A percentile compares a stretch with the other conserved stretches of the same genome.
Conservation (phyloP, 2,888 invertebrate genomes). For the Acholoe squamosa region DNA sequence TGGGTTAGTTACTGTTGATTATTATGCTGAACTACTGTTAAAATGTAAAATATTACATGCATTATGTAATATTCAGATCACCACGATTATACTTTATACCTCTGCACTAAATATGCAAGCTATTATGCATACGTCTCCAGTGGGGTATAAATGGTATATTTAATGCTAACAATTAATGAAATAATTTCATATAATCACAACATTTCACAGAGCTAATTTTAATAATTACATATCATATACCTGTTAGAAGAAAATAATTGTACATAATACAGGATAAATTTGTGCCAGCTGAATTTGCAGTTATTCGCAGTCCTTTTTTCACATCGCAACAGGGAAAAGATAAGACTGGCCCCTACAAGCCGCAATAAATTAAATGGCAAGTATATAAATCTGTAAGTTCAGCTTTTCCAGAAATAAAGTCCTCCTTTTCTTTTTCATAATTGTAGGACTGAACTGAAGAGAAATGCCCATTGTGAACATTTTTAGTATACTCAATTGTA, state of each 20-base stretch:
- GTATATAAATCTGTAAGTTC: slow-evolving; percentile 50
- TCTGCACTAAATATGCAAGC: slow-evolving; percentile 22
- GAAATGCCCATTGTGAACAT: too few relatives aligned
- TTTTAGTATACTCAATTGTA: too few relatives aligned
- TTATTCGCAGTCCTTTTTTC: background rate
- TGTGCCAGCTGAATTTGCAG: background rate
- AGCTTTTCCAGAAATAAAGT: background rate
- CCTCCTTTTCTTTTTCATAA: background rate
- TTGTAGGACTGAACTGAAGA: background rate
- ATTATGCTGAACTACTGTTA: slow-evolving; percentile 22
- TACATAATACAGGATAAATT: background rate
- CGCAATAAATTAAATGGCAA: slow-evolving; percentile 52
- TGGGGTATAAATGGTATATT: background rate
- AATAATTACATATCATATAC: background rate
- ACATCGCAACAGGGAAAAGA: background rate
- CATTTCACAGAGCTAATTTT: slow-evolving; percentile 11
- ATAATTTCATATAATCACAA: slow-evolving; percentile 21
- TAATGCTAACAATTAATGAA: background rate
- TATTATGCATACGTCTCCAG: background rate
- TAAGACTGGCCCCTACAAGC: slow-evolving; percentile 23
- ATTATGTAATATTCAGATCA: background rate
- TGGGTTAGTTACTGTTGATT: slow-evolving; percentile 29
- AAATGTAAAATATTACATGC: background rate
- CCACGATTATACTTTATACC: background rate
- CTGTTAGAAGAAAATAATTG: background rate